A percentile compares a stretch with the other conserved stretches of the same genome.
These are phyloP conservation scores for Dermolepida albohirtum DNA, from an alignment of 2,888 invertebrate species.

Conservation along the genomic window DNA sequence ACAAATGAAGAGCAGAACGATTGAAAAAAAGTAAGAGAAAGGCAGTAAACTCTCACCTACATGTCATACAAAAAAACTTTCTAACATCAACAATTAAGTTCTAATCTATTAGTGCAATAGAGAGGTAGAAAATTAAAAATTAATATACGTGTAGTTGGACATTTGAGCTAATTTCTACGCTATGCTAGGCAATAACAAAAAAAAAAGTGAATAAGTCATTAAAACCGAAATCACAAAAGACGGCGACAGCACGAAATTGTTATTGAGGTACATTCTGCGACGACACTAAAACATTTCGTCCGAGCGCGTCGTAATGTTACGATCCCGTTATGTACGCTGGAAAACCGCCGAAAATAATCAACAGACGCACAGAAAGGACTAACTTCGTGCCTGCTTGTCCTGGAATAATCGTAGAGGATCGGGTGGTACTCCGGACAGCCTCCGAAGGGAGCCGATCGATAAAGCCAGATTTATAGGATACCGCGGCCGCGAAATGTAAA, in stretches of 20 bases:
- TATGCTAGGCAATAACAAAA: conserved; percentile 21
- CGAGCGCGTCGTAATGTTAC: conserved; percentile 15
- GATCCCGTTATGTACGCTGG: conserved; percentile 6
- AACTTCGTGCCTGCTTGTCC: conserved; percentile 45
- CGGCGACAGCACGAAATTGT: conserved; percentile 27
- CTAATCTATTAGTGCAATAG: conserved; percentile 33
- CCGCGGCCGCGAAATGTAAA: neutral
- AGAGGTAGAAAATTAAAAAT: conserved; percentile 29
- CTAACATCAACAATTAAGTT: conserved; percentile 22
- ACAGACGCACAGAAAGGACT: conserved; percentile 38
- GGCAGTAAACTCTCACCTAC: conserved; percentile 37
- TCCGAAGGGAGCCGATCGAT: conserved; percentile 62
- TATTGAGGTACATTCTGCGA: conserved; percentile 7
- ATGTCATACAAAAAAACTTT: conserved; percentile 34
- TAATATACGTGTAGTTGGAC: conserved; percentile 35
- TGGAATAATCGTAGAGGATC: conserved; percentile 52
- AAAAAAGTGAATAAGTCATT: neutral
- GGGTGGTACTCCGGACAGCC: conserved; percentile 56
- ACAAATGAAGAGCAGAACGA: conserved; percentile 1
- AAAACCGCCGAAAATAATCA: conserved; percentile 20
- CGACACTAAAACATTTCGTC: conserved; percentile 21
- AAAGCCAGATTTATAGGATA: conserved; percentile 52
- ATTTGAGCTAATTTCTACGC: conserved; percentile 31
- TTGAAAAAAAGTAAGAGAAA: conserved; percentile 29
- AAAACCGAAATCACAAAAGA: conserved; percentile 19